Evolutionary conservation across 2,888 invertebrate genomes (phyloP).

Genomic region (Metacarcinus magister): DNA sequence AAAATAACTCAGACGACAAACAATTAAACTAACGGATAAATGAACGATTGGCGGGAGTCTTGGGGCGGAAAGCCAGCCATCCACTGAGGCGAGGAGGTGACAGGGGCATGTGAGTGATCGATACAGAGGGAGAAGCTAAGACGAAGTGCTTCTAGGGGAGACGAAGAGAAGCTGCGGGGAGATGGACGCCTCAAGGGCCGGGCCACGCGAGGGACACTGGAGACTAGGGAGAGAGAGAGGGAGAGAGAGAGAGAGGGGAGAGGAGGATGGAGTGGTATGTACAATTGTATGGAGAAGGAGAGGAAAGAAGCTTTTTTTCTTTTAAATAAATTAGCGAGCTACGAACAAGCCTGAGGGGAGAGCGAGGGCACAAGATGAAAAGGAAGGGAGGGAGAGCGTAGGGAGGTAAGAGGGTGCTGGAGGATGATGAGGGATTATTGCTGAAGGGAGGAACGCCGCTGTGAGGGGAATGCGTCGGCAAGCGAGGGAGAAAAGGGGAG

Average conservation of each 20-base stretch:
- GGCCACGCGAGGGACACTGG: not conserved
- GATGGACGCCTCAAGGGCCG: not conserved
- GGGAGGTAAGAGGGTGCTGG: not conserved
- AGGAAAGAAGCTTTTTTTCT: constrained; percentile 18
- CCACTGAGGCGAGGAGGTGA: constrained; percentile 1
- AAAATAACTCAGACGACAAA: not conserved
- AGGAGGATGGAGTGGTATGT: not conserved
- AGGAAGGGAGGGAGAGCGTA: constrained; percentile 10
- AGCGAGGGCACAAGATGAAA: constrained; percentile 19
- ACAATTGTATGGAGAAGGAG: not conserved
- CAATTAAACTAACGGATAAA: constrained; percentile 27
- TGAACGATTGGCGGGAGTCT: not conserved
- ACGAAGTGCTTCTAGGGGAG: not conserved
- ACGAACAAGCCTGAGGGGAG: constrained; percentile 17
- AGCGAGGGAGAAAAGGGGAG: not conserved
- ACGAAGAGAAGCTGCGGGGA: not conserved
- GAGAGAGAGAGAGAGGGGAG: not conserved
- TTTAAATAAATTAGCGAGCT: constrained; percentile 43
- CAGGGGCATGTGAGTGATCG: constrained; percentile 11
- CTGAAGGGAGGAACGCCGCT: not conserved
- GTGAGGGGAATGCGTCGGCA: not conserved
- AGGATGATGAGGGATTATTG: constrained; percentile 41
- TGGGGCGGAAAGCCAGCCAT: not conserved
- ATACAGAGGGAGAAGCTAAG: not conserved
- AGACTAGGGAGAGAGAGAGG: not conserved